phyloP scores from a whole-genome alignment of 1,140 invertebrate genomes.

The Wasmannia auropunctata region DNA sequence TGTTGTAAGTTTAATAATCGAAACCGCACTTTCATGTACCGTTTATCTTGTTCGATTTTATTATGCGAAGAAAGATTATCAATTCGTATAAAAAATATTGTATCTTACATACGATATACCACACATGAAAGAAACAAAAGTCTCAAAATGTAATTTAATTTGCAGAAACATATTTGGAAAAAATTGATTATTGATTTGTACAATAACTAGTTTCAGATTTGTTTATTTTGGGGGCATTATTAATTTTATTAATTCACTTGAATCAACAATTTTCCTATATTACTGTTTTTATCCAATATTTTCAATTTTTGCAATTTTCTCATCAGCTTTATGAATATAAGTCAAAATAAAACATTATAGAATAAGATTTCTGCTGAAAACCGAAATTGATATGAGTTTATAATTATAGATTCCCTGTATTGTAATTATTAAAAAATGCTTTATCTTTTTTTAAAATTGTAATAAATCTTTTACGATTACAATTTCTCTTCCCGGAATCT shows the following conservation, averaged over 20 bases:
- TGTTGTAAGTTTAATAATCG: background rate
- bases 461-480: slow-evolving; percentile 14
- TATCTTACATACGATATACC: background rate
- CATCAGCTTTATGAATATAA: background rate
- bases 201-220: background rate
- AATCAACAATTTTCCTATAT: slow-evolving; percentile 1
- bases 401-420: background rate
- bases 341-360: background rate
- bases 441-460: slow-evolving; percentile 14
- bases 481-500: slow-evolving; percentile 22
- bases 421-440: slow-evolving; percentile 12
- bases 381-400: background rate
- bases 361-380: background rate
- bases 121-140: background rate
- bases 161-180: background rate
- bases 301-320: slow-evolving; percentile 18
- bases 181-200: background rate
- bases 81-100: background rate
- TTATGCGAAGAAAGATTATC: background rate
- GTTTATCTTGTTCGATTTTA: background rate
- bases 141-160: slow-evolving; percentile 6
- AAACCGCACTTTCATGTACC: no score
- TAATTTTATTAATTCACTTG: background rate
- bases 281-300: background rate
- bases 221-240: background rate